A percentile compares a stretch with the other conserved stretches of the same genome.
Conservation (phyloP, 2,797 vertebrate genomes). For the Aselliscus stoliczkanus region DNA sequence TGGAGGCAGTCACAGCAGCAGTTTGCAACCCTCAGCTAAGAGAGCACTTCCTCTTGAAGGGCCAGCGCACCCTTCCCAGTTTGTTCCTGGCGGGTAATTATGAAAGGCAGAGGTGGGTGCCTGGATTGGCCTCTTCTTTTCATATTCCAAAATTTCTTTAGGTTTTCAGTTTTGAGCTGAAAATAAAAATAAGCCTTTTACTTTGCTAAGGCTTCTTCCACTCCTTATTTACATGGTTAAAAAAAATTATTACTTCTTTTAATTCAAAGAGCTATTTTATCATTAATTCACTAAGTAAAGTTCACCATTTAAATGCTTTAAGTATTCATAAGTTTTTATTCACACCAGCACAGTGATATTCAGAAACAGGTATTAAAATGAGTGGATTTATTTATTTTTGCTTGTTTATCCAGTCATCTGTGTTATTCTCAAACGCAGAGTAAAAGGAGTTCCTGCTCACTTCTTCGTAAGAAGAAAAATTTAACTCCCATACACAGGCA, state of each 20-base stretch:
- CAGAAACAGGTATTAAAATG: background rate
- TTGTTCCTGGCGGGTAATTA: fast-evolving
- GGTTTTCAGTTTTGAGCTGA: background rate
- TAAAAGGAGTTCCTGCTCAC: background rate
- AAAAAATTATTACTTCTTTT: conserved; percentile 11
- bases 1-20: background rate
- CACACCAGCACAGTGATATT: background rate
- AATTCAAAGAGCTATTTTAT: background rate
- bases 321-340: background rate
- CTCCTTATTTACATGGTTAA: background rate
- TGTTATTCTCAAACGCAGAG: no score
- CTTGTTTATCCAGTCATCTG: background rate
- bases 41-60: background rate
- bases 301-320: background rate
- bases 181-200: background rate
- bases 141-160: background rate
- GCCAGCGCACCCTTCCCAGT: fast-evolving
- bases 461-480: background rate
- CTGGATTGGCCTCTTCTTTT: background rate
- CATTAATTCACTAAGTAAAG: background rate
- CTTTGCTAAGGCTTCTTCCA: background rate
- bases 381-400: background rate
- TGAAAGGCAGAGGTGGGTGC: no score
- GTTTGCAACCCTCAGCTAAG: background rate
- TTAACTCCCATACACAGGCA: fast-evolving